These are phyloP conservation scores for Coreoperca whiteheadi DNA, from an alignment of 2,113 vertebrate genomes.

Conservation along the genomic window DNA sequence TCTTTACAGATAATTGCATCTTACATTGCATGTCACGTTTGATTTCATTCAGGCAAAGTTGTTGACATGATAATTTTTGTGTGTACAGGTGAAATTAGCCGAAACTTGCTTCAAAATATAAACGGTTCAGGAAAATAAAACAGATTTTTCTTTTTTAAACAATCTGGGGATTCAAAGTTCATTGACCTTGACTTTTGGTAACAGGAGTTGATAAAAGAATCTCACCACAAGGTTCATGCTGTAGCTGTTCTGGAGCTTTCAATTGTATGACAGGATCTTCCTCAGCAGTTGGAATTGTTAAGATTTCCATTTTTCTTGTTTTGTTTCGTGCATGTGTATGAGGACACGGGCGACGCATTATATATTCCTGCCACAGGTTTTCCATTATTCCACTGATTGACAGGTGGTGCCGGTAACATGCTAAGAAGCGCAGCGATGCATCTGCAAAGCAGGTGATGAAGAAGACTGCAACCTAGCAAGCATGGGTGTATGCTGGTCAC, in stretches of 20 bases:
- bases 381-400: background rate
- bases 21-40: background rate
- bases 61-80: background rate
- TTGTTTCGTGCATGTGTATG: background rate
- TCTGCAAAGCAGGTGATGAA: background rate
- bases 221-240: background rate
- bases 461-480: background rate
- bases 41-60: background rate
- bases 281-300: background rate
- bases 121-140: background rate
- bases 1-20: slow-evolving; percentile 5
- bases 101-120: background rate
- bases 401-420: background rate
- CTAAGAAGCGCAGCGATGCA: background rate
- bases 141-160: too few species aligned
- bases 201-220: background rate
- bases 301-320: background rate
- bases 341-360: background rate
- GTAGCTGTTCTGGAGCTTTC: background rate
- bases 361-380: background rate
- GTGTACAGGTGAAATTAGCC: background rate
- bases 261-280: background rate
- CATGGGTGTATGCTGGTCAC: background rate
- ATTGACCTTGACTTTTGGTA: background rate
- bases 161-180: background rate